Conservation (phyloP, 2,888 invertebrate species). For the Dusona sp. region DNA sequence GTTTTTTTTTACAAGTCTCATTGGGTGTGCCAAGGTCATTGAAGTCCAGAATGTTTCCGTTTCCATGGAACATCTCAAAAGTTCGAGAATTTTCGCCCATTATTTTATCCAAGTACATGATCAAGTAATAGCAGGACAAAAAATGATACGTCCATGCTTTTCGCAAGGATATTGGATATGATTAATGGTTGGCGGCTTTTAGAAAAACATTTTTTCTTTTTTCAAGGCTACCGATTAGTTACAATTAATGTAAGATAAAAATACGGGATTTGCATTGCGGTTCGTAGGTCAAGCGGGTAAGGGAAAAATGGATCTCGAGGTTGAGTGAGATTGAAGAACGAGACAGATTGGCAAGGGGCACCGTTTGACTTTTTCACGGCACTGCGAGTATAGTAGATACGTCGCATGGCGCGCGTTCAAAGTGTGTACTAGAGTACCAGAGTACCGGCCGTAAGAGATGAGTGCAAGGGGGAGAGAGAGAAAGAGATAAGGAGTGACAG, state of each 20-base stretch:
- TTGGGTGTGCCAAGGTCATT: background rate
- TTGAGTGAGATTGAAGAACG: slow-evolving; percentile 46
- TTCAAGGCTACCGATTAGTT: background rate
- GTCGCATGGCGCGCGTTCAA: slow-evolving; percentile 58
- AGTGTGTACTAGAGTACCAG: slow-evolving; percentile 59
- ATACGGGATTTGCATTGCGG: background rate
- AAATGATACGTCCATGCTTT: background rate
- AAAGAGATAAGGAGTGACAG: slow-evolving; percentile 1
- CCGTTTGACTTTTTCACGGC: slow-evolving; percentile 60
- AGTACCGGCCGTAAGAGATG: slow-evolving; percentile 36
- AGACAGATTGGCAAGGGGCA: slow-evolving; percentile 48
- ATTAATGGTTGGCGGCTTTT: background rate
- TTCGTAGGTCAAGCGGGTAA: background rate
- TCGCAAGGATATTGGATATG: background rate
- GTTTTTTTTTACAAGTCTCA: background rate
- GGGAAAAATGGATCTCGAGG: slow-evolving; percentile 3
- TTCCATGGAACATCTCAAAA: background rate
- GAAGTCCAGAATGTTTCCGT: no score
- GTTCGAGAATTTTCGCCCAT: background rate
- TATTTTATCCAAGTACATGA: background rate
- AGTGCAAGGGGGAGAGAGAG: slow-evolving; percentile 1
- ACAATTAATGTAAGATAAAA: background rate
- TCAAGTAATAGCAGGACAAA: background rate
- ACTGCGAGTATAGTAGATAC: slow-evolving; percentile 55
- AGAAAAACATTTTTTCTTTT: no score